phyloP scores from a whole-genome alignment of 2,797 vertebrate genomes.

The Coluber constrictor region DNA sequence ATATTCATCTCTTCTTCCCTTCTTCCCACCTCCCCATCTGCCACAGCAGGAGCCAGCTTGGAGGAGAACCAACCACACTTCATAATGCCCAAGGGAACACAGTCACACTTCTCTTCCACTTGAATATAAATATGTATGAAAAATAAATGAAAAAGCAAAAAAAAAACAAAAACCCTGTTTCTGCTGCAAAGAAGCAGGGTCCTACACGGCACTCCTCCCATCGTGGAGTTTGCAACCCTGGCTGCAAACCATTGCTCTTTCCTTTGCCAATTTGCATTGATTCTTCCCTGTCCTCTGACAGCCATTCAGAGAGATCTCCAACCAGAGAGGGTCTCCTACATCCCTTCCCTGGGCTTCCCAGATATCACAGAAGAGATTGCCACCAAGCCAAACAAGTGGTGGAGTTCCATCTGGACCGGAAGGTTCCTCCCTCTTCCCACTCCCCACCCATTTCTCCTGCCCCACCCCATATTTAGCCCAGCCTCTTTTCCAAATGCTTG shows the following conservation, averaged over 20 bases:
- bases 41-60: not conserved
- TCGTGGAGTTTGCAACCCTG: not conserved
- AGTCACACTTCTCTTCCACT: not conserved
- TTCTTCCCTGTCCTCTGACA: not conserved
- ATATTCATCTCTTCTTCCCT: not conserved
- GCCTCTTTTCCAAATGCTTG: not conserved
- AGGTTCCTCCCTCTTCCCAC: not conserved
- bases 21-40: not conserved
- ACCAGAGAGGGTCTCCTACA: too few species aligned
- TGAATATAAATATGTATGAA: not conserved
- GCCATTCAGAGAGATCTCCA: too few species aligned
- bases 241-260: not conserved
- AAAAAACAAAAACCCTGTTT: not conserved
- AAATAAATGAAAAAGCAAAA: not conserved
- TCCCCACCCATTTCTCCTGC: too few species aligned
- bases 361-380: not conserved
- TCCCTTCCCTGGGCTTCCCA: not conserved
- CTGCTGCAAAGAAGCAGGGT: not conserved
- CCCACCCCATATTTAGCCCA: not conserved
- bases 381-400: not conserved
- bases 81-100: not conserved
- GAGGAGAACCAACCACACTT: constrained; percentile 1
- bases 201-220: not conserved
- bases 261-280: not conserved
- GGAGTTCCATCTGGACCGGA: not conserved